These are phyloP conservation scores for Labeo catla DNA, from an alignment of 2,113 vertebrate species.

Conservation along the genomic window DNA sequence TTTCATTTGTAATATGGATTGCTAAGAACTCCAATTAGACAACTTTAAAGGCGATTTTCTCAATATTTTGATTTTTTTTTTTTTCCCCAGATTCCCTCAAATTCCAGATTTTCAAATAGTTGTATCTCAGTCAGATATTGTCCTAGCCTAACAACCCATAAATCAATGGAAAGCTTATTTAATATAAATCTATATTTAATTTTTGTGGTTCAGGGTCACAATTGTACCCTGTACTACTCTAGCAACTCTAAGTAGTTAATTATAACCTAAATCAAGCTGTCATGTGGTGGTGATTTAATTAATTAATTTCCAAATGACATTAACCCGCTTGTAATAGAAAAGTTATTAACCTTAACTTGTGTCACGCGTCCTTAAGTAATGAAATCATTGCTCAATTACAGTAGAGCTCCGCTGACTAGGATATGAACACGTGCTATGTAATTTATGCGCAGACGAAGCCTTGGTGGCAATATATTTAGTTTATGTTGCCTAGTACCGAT, in stretches of 20 bases:
- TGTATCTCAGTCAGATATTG: too few relatives aligned
- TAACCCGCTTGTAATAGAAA: background rate
- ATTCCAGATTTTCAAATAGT: too few relatives aligned
- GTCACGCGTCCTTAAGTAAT: background rate
- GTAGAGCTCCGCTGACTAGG: background rate
- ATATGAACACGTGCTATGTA: background rate
- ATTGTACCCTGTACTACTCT: background rate
- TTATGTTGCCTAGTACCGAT: background rate
- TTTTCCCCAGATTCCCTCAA: too few relatives aligned
- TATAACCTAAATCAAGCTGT: background rate
- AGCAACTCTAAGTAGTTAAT: background rate
- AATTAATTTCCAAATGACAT: background rate
- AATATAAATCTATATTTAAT: too few relatives aligned
- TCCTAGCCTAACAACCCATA: too few relatives aligned
- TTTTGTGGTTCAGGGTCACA: too few relatives aligned
- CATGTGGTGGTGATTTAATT: background rate
- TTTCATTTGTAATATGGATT: too few relatives aligned
- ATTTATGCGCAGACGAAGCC: constrained; percentile 10
- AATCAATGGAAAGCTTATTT: too few relatives aligned
- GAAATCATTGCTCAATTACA: background rate
- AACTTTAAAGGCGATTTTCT: too few relatives aligned
- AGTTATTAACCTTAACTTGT: background rate
- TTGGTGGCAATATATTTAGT: background rate
- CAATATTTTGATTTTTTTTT: too few relatives aligned
- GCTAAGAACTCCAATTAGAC: too few relatives aligned